Evolutionary conservation across 1,140 invertebrate genomes (phyloP).

Genomic region (Eupristina koningsbergeri): DNA sequence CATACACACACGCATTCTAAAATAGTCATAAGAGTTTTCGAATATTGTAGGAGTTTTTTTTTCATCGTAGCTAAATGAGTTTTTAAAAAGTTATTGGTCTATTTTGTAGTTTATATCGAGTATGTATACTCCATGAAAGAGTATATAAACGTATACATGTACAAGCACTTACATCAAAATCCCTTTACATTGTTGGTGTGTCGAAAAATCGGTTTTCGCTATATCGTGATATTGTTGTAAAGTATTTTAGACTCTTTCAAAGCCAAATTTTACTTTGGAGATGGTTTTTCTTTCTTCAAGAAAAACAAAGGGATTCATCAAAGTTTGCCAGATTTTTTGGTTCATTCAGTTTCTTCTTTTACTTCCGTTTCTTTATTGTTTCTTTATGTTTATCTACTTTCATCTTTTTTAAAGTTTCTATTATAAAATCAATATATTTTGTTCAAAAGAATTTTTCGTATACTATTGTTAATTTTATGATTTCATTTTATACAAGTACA

Average conservation of each 20-base stretch:
- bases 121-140: not conserved
- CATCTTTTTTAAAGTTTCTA: not conserved
- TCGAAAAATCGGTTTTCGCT: not conserved
- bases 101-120: not conserved
- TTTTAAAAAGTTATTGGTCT: conserved; percentile 23
- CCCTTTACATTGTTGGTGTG: not conserved
- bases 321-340: not conserved
- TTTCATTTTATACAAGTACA: not conserved
- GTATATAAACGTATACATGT: not conserved
- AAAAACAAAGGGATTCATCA: not conserved
- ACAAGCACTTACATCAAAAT: no score
- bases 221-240: not conserved
- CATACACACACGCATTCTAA: not conserved
- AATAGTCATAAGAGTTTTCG: conserved; percentile 32
- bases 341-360: not conserved
- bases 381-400: conserved; percentile 28
- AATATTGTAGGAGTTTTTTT: not conserved
- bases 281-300: not conserved
- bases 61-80: conserved; percentile 10
- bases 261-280: not conserved
- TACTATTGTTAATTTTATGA: conserved; percentile 8
- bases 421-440: not conserved
- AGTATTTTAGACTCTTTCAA: not conserved
- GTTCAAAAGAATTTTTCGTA: not conserved
- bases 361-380: not conserved